Base-by-base conservation (phyloP, 1,140 invertebrate genomes). In the Chrysopa pallens region DNA sequence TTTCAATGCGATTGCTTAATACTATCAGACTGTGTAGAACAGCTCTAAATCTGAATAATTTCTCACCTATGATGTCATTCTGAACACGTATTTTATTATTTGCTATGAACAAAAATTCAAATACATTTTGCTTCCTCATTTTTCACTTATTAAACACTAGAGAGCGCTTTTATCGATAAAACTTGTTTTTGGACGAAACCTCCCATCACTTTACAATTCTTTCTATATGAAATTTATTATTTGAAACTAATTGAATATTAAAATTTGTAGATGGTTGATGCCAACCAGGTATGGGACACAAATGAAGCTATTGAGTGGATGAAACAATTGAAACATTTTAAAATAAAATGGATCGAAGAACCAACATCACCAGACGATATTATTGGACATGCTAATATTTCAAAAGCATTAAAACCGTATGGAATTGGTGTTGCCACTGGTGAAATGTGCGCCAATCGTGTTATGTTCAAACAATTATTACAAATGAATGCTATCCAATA, bases 381-480 rank as follows among this genome's bases (percentile, higher is more conserved):
- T 7, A 60, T 89, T 4, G 89, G 88, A 6, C 87, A 93, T 64
- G 74, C 74, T 4, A 63, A 64, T 23, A 90, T 93, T 44, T 63
- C 70, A 0, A 56, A 70, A 44, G 69, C 66, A 50, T 69, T 68
- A 57, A 73, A 73, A 50, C 76, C 79, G 0, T 62, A 74, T 9
- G 76, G 76, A 14, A 87, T 93, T 38, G 80, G 77, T 2, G 84
- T 93, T 11, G 90, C 90, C 1, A 88, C 83, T 4, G 90, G 89
- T 8, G 90, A 94, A 64, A 84, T 87, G 75, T 91, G 86, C 56
- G 80, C 81, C 6, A 94, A 93, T 63, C 64, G 88, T 45, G 76
- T 93, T 0, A 80, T 93, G 62, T 94, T 94, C 66, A 94, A 93
- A 56, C 89, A 93, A 66, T 78, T 93, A 46, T 56, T 94, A 8